Evolutionary conservation across 2,113 vertebrate genomes (phyloP).

Genomic region (Hippopotamus amphibius): DNA sequence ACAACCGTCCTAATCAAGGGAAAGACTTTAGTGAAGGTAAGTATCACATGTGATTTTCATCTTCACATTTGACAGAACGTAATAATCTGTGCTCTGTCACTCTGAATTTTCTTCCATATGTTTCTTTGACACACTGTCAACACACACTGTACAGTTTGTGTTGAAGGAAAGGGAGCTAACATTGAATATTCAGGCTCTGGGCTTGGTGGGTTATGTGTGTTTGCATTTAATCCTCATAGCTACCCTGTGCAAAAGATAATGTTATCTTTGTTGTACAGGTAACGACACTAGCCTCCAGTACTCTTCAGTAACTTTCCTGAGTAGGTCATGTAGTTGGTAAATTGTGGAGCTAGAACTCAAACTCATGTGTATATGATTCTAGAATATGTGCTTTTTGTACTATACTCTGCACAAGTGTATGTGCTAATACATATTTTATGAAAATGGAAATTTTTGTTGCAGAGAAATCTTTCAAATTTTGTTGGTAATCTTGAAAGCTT

Average conservation of each 20-base stretch:
- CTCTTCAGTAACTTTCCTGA: conserved; percentile 51
- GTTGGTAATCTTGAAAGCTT: conserved; percentile 65
- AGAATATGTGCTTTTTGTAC: conserved; percentile 21
- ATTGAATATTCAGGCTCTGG: conserved; percentile 11
- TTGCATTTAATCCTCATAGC: conserved; percentile 53
- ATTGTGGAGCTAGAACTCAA: conserved; percentile 11
- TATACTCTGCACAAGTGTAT: conserved; percentile 44
- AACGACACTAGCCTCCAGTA: not conserved
- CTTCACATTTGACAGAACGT: conserved; percentile 15
- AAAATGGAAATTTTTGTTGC: conserved; percentile 66
- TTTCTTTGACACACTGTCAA: conserved; percentile 12
- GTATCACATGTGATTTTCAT: conserved; percentile 41
- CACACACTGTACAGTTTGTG: conserved; percentile 12
- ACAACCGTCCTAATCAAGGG: conserved; percentile 21
- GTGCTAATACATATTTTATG: conserved; percentile 62
- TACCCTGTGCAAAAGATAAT: conserved; percentile 39
- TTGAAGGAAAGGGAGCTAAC: not conserved
- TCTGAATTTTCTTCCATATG: conserved; percentile 45
- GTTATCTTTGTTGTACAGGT: conserved; percentile 44
- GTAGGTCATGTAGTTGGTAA: not conserved
- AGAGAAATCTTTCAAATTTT: conserved; percentile 71
- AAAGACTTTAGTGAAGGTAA: conserved; percentile 43
- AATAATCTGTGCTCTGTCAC: not conserved
- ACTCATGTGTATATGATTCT: conserved; percentile 18
- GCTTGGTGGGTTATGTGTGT: not conserved